phyloP scores from a whole-genome alignment of 2,888 invertebrate genomes.

The Drosophila pegasa region DNA sequence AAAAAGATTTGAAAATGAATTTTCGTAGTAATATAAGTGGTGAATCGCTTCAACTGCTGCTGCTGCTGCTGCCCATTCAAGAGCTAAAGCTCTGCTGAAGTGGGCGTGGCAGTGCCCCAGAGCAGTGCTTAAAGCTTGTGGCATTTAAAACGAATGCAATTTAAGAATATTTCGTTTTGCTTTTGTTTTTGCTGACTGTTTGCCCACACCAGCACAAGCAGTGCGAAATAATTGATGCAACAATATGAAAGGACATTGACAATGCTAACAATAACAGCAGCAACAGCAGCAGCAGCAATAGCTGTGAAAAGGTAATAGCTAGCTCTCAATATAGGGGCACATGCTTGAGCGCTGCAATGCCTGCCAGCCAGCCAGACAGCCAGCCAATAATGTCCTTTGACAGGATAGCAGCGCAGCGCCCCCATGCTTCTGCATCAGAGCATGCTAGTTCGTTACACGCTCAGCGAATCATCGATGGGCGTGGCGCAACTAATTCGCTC shows the following conservation, averaged over 20 bases:
- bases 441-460: slow-evolving; percentile 4
- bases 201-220: slow-evolving; percentile 8
- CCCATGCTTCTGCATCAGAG: slow-evolving; percentile 4
- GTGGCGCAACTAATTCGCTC: slow-evolving; percentile 2
- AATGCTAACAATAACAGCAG: slow-evolving; percentile 7
- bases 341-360: slow-evolving; percentile 16
- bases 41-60: slow-evolving; percentile 27
- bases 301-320: not conserved
- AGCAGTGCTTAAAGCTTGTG: not conserved
- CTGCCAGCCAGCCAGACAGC: not conserved
- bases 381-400: slow-evolving; percentile 5
- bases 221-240: slow-evolving; percentile 43
- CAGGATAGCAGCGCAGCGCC: slow-evolving; percentile 1
- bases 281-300: not conserved
- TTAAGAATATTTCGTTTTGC: not conserved
- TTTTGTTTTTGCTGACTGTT: not conserved
- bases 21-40: slow-evolving; percentile 39
- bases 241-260: slow-evolving; percentile 25
- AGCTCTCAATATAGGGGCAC: slow-evolving; percentile 7
- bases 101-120: not conserved
- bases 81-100: slow-evolving; percentile 11
- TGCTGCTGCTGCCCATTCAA: slow-evolving; percentile 22
- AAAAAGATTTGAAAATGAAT: slow-evolving; percentile 1
- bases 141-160: not conserved
- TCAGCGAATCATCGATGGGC: not conserved